Base-by-base conservation (phyloP, 2,113 vertebrate species). In the Phrynosoma platyrhinos region DNA sequence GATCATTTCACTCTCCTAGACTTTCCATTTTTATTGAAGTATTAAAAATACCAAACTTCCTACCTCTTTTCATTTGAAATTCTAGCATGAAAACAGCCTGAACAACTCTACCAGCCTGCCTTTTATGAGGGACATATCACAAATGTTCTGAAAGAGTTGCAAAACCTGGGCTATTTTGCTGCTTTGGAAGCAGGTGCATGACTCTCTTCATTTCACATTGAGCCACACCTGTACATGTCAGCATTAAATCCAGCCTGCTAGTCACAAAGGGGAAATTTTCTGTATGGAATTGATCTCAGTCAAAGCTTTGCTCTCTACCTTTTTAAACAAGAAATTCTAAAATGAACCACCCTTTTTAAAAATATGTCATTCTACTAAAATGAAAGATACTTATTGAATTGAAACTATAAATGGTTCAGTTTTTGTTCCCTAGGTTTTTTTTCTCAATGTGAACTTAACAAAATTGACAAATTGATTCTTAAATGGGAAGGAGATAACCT, bases 151-250 rank as follows among this genome's bases (percentile, higher is more conserved):
- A 62, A 84, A 79, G 87, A 79, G 23, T 88, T 88, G 83, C 83
- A n/a, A 20, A 71, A 55, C 52, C 47, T 71, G 62, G 32, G 32
- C 64, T 84, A 71, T 79, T 84, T 84, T 71, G 47, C 82, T 88
- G 75, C n/a, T 77, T 66, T 23, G 9, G 74, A 18, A 6, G 0
- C 72, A 91, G 83, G 25, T 82, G 75, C 88, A 83, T 62, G 90
- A 69, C 4, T 36, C 30, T 76, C 3, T n/a, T 92, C 82, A 79
- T 89, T 88, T 94, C 79, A 82, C 68, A 74, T 79, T 13, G 82
- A 64, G 53, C 27, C 32, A 55, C 75, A 89, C 7, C 32, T 21
- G 47, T 79, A 52, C 1, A 52, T 83, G 30, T 72, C 66, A 3
- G 52, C 58, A 71, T 74, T 9, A 71, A 40, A 1, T 83, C 82